Percentiles rank a stretch among this genome's conserved stretches.
phyloP scores from a whole-genome alignment of 2,113 vertebrate species.

The Alethe castanea region DNA sequence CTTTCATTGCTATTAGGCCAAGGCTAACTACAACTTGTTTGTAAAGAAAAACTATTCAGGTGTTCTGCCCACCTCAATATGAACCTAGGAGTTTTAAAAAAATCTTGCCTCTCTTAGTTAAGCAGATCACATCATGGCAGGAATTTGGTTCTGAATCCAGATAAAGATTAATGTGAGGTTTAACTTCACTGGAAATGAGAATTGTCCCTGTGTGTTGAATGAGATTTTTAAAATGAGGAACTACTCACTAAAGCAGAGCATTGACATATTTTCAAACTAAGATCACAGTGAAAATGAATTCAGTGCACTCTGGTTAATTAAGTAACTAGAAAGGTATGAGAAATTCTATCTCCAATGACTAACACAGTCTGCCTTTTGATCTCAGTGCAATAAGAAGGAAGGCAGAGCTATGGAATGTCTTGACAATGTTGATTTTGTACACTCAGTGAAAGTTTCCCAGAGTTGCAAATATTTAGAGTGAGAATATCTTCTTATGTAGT shows the following conservation, averaged over 20 bases:
- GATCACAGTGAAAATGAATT: slow-evolving; percentile 45
- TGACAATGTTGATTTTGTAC: slow-evolving; percentile 47
- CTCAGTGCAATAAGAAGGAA: slow-evolving; percentile 10
- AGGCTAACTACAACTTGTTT: background rate
- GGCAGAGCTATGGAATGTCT: slow-evolving; percentile 10
- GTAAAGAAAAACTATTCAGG: background rate
- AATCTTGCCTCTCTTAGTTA: background rate
- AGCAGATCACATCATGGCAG: background rate
- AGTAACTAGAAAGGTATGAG: slow-evolving; percentile 31
- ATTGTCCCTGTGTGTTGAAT: background rate
- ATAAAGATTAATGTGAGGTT: background rate
- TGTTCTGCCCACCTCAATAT: background rate
- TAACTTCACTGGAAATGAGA: background rate
- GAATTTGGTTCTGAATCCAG: background rate
- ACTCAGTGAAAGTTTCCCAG: background rate
- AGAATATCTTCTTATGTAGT: background rate
- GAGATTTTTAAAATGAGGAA: slow-evolving; percentile 21
- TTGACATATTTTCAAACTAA: slow-evolving; percentile 52
- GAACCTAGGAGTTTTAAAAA: background rate
- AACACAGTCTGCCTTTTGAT: slow-evolving; percentile 36
- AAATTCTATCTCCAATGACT: slow-evolving; percentile 38
- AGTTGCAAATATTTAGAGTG: slow-evolving; percentile 41
- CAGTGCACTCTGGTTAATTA: slow-evolving; percentile 36
- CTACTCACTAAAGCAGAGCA: slow-evolving; percentile 2
- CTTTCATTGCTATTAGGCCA: background rate